Conservation (phyloP, 2,888 invertebrate genomes). For the Matsumyia berberina region DNA sequence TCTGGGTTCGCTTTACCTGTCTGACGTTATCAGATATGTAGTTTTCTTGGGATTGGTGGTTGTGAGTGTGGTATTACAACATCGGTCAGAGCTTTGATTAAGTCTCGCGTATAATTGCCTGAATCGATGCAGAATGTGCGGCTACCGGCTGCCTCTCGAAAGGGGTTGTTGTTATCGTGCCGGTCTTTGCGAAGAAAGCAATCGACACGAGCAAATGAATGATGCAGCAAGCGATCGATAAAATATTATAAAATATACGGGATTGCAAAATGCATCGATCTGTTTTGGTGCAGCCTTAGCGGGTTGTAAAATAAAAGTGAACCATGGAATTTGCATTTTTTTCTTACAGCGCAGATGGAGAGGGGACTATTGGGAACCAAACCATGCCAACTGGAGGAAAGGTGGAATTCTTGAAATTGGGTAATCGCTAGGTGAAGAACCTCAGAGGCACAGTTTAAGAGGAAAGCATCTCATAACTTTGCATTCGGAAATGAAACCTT, state of each 20-base stretch:
- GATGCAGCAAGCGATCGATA: slow-evolving; percentile 56
- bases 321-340: slow-evolving; percentile 17
- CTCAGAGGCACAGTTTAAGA: not conserved
- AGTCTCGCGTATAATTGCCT: slow-evolving; percentile 31
- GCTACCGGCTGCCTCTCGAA: slow-evolving; percentile 26
- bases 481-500: too few relatives aligned
- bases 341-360: not conserved
- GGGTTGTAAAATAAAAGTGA: not conserved
- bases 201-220: slow-evolving; percentile 43
- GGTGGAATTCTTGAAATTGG: slow-evolving; percentile 2
- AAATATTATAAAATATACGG: slow-evolving; percentile 70
- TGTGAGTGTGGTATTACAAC: slow-evolving; percentile 59
- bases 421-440: slow-evolving; percentile 4
- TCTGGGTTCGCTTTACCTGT: slow-evolving; percentile 28
- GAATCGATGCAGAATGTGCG: slow-evolving; percentile 24
- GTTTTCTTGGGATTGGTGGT: not conserved
- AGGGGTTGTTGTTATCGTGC: slow-evolving; percentile 18
- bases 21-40: slow-evolving; percentile 35
- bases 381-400: not conserved
- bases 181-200: slow-evolving; percentile 26
- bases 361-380: not conserved
- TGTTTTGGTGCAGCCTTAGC: slow-evolving; percentile 24
- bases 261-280: slow-evolving; percentile 60
- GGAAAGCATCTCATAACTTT: too few relatives aligned
- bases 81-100: slow-evolving; percentile 67